Evolutionary conservation across 2,113 vertebrate species (phyloP), one percentile per base, ranked within the genome.

Genomic region (Tragelaphus scriptus): DNA sequence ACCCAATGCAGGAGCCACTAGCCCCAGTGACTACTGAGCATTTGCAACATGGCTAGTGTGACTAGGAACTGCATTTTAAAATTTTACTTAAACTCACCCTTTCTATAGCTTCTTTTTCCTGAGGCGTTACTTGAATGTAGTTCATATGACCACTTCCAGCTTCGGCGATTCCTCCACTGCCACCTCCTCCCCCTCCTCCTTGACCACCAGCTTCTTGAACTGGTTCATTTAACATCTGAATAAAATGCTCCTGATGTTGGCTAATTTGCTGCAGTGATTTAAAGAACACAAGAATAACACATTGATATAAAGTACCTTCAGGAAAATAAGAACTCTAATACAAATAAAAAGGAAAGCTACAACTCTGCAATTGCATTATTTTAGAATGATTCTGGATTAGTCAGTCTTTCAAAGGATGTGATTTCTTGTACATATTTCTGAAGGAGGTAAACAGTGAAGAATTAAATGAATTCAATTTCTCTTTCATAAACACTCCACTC

Each of bases 71-170:
- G 21, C 26, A 55, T 4, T 55, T 79, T 47, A 15, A 87, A 84
- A 30, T 53, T 93, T 68, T 68, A 92, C 28, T 51, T 61, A 71
- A 49, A 89, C 99, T 99, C 96, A 99, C 99, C 99, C 99, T 99
- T 98, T 99, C 99, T 98, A 99, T 99, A 98, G 99, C 99, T 99
- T 99, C 99, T 98, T 99, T 99, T 98, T 99, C 99, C 99, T 99
- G 99, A 97, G 99, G 99, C 28, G 99, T 99, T 98, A 99, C 99
- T 99, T 99, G 99, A 98, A 99, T 99, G 98, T 99, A 99, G 99
- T 99, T 99, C 99, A 99, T 99, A 9, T 99, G 99, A 96, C 99
- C 99, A n/a, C 98, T 99, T 96, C 99, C 98, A 96, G 99, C 96
- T 95, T 99, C 99, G 26, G 98, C 99, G 91, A 97, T 95, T 96